Base-by-base conservation (phyloP, 2,113 vertebrate genomes). In the Morone chrysops region DNA sequence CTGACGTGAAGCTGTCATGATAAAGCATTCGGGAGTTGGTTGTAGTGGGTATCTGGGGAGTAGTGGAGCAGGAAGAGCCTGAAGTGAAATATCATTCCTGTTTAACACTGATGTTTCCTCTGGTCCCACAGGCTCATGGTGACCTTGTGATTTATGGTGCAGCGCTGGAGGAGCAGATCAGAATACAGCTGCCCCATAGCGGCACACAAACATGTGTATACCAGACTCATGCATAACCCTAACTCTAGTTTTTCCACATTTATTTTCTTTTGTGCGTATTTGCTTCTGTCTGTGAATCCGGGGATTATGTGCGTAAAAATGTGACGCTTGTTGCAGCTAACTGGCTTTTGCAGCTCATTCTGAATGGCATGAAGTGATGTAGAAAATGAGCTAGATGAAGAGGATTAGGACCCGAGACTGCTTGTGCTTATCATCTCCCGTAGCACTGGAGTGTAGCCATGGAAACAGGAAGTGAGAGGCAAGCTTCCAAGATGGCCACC, bases 401-500 rank as follows among this genome's bases (percentile, higher is more conserved):
- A 85, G 89, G 91, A 94, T 94, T 93, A 92, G 60, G 71, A 85
- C 67, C 77, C 8, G 69, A 86, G 81, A 86, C 63, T 62, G 75
- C 62, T 13, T 86, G 84, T 10, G 80, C 92, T 91, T 89, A 93
- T 94, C 92, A 87, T 88, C 90, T 89, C 86, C 69, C 71, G 61
- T 74, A 22, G 80, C 77, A 45, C 73, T 71, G 75, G 56, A 80
- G 78, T 16, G 87, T 96, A 92, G 77, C 94, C 89, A 94, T 95
- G 92, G 95, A 93, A 95, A 96, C 92, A 93, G 94, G 95, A 96
- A 93, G 92, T 91, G 80, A 92, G 91, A 91, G 80, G 82, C 89
- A 95, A 95, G 92, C 92, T 78, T 95, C 90, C 93, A 94, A 96
- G 93, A 95, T 95, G 95, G 95, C 94, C 90, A 89, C 93, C 91